phyloP scores from a whole-genome alignment of 2,888 invertebrate species.

The Fragum fragum region DNA sequence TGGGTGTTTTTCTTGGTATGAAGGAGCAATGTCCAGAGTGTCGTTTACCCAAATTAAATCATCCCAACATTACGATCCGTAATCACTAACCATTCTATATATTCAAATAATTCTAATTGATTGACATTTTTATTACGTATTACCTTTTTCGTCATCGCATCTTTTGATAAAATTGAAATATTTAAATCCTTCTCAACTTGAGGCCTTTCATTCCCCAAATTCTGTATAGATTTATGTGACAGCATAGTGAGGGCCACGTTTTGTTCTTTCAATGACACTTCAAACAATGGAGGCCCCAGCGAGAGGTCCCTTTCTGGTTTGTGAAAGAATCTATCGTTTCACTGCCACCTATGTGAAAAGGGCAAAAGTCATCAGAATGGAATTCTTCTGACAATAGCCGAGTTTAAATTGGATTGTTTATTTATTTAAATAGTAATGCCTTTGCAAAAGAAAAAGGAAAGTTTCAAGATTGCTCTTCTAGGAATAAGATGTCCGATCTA shows the following conservation, averaged over 20 bases:
- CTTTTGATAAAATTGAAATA: constrained; percentile 9
- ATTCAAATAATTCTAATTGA: not conserved
- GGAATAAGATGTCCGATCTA: no score
- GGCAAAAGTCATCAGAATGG: not conserved
- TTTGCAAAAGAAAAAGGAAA: no score
- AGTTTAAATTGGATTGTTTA: not conserved
- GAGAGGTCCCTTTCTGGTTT: not conserved
- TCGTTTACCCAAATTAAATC: no score
- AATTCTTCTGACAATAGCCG: not conserved
- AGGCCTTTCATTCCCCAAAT: not conserved
- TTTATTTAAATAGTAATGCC: no score
- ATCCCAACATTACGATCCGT: no score
- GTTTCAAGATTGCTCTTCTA: no score
- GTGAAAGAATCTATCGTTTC: constrained; percentile 13
- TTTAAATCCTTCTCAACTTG: constrained; percentile 3
- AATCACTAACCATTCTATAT: not conserved
- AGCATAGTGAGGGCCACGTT: not conserved
- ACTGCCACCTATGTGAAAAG: not conserved
- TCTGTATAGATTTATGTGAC: constrained; percentile 18
- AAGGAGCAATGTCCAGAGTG: no score
- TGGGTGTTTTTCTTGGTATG: no score
- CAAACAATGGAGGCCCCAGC: not conserved
- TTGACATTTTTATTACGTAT: not conserved
- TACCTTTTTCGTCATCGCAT: not conserved
- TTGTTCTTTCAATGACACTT: constrained; percentile 6